These are phyloP conservation scores for Lepidonotus clava DNA, from an alignment of 2,888 invertebrate genomes.

Conservation along the genomic window DNA sequence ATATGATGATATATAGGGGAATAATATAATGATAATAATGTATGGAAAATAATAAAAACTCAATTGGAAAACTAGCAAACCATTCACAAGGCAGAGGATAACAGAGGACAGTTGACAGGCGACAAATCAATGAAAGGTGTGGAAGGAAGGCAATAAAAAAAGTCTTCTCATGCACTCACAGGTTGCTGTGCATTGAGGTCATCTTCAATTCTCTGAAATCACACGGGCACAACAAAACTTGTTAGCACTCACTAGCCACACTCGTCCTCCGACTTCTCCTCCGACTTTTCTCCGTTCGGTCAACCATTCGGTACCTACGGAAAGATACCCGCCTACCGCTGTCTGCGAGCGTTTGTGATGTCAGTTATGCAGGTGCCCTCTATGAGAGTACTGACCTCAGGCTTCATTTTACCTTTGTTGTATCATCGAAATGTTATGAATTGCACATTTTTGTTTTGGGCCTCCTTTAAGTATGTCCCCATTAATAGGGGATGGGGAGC, in stretches of 20 bases:
- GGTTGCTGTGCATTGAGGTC: conserved; percentile 53
- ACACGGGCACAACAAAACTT: conserved; percentile 50
- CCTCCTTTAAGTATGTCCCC: too few species aligned
- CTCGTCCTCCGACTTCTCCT: conserved; percentile 1
- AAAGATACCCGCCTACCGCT: too few species aligned
- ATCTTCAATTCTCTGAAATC: conserved; percentile 53
- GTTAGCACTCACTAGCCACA: conserved; percentile 50
- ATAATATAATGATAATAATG: neutral
- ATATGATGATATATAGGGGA: neutral
- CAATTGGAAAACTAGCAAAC: conserved; percentile 16
- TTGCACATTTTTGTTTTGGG: too few species aligned
- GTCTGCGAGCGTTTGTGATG: too few species aligned
- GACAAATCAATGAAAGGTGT: conserved; percentile 34
- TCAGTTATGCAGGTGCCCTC: too few species aligned
- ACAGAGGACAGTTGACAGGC: conserved; percentile 34
- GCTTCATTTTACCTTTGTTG: too few species aligned
- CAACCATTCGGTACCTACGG: too few species aligned
- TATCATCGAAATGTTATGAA: too few species aligned
- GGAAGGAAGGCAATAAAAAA: conserved; percentile 45
- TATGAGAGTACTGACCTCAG: too few species aligned
- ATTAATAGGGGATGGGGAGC: too few species aligned
- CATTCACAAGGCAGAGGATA: conserved; percentile 46
- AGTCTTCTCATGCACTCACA: conserved; percentile 52
- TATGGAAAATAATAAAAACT: neutral
- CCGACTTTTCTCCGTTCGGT: conserved; percentile 6